These are phyloP conservation scores for Incurvaria masculella DNA, from an alignment of 2,888 invertebrate species.

Conservation along the genomic window DNA sequence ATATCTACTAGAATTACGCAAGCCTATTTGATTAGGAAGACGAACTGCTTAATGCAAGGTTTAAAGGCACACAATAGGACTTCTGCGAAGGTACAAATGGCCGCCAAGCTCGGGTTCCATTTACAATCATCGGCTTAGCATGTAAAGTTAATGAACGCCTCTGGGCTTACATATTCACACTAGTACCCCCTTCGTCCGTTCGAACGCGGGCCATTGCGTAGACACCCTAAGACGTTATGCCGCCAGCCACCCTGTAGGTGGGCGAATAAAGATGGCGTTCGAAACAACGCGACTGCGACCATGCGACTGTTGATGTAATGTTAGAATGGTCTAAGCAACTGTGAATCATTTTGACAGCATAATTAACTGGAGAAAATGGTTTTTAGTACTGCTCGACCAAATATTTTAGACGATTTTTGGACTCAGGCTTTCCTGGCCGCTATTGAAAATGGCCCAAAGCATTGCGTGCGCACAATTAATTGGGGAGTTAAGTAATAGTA, in stretches of 20 bases:
- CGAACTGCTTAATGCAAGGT: neutral
- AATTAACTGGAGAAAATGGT: no score
- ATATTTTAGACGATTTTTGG: no score
- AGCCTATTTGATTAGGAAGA: neutral
- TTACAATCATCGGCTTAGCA: conserved; percentile 42
- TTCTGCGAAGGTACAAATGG: neutral
- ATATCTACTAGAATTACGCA: no score
- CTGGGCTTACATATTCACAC: conserved; percentile 33
- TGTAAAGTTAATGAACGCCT: conserved; percentile 44
- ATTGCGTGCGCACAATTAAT: no score
- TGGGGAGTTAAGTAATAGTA: no score
- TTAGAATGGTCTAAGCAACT: no score
- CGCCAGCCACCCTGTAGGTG: conserved; percentile 12
- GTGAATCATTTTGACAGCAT: no score
- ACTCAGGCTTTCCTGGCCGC: no score
- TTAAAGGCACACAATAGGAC: neutral
- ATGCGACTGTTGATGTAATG: no score
- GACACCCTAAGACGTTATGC: neutral
- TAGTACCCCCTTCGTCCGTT: conserved; percentile 8
- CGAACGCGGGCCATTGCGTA: neutral
- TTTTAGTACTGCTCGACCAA: no score
- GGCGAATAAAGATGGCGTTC: neutral
- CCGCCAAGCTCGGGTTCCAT: conserved; percentile 16
- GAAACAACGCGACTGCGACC: no score
- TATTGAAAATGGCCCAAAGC: no score